Base-by-base conservation (phyloP, 2,888 invertebrate genomes). In the Mythimna vitellina region DNA sequence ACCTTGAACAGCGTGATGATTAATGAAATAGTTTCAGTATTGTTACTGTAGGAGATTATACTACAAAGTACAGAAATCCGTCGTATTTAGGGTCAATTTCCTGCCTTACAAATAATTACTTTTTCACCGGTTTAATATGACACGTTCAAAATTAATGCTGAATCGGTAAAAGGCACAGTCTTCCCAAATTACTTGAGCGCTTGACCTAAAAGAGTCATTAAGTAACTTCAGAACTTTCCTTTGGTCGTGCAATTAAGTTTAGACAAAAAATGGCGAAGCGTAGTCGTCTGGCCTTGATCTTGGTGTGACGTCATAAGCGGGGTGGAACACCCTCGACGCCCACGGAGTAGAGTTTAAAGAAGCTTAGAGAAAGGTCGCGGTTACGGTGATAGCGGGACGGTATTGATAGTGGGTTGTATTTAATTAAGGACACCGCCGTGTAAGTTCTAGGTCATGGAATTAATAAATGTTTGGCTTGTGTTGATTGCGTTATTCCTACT, bases 211-310 rank as follows among this genome's bases (percentile, higher is more conserved):
- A 67, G 51, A 42, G 58, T 73, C 66, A 73, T 77, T 76, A 77
- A 29, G 46, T 73, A 74, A 63, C 62, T 32, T 60, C 35, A 7
- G 68, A 80, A 77, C 54, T 81, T 79, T 76, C 66, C 74, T 66
- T 57, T 53, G 22, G 12, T 20, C 57, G 49, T 65, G 65, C 65
- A 81, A 81, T 84, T 81, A 81, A 69, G 38, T 68, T 25, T 38
- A 72, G 68, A 61, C 61, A 78, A 78, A 85, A 84, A 84, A 82
- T 82, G 67, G 66, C 46, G 70, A 65, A 74, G 78, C 70, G 35
- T 62, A 80, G 78, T 69, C 57, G 61, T 58, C 53, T 73, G 85
- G 64, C 86, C 88, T 86, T 88, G 86, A 88, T 86, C 87, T 88
- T 85, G 79, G 69, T 25, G 69, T 84, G 84, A 87, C 83, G 86